These are phyloP conservation scores for Anguilla marmorata DNA, from an alignment of 2,797 vertebrate genomes.

Conservation along the genomic window DNA sequence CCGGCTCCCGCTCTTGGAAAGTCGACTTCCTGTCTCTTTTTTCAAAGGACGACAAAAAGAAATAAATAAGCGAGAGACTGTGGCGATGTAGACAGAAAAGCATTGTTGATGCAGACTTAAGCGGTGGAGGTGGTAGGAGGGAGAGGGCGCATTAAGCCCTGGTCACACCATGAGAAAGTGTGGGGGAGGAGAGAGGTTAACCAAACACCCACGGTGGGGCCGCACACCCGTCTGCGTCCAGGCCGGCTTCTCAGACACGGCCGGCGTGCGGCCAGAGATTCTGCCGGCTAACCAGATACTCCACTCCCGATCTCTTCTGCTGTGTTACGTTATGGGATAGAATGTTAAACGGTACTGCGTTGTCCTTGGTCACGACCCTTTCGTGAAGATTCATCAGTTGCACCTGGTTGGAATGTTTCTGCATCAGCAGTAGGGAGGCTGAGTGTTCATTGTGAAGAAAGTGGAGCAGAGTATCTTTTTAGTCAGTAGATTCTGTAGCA, in stretches of 20 bases:
- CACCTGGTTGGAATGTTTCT: neutral
- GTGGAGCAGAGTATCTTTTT: neutral
- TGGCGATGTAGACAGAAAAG: neutral
- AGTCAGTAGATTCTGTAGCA: neutral
- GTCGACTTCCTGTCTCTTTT: slow-evolving; percentile 67
- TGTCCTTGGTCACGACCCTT: neutral
- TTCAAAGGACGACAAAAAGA: slow-evolving; percentile 58
- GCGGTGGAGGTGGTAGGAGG: neutral
- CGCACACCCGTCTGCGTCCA: neutral
- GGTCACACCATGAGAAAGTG: slow-evolving; percentile 1
- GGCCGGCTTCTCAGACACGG: neutral
- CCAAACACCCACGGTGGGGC: neutral
- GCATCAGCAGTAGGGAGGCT: neutral
- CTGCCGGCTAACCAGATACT: neutral
- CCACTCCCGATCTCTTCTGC: neutral
- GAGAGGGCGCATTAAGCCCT: neutral
- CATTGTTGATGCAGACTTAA: neutral
- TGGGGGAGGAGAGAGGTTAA: neutral
- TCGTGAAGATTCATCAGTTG: neutral
- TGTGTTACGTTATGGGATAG: neutral
- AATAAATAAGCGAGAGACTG: neutral
- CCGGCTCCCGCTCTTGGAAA: slow-evolving; percentile 62
- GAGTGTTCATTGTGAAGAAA: neutral
- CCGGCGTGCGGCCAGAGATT: neutral
- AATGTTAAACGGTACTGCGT: neutral